Base-by-base conservation (phyloP, 1,140 invertebrate genomes). In the Sminthurinus signatus region DNA sequence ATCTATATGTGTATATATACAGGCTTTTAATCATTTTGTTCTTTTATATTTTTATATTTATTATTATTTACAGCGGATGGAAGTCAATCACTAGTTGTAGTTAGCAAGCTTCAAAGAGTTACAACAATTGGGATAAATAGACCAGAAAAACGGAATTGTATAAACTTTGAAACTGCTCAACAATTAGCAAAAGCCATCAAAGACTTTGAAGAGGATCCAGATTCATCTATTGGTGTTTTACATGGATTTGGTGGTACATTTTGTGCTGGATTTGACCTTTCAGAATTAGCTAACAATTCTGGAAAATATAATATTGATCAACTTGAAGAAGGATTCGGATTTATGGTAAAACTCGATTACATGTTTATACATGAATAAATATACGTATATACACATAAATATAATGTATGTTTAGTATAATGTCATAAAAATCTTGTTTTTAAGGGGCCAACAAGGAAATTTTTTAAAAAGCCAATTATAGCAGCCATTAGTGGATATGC, bases 401-500 rank as follows among this genome's bases (percentile, higher is more conserved):
- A n/a, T n/a, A n/a, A n/a, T n/a, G n/a, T n/a, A n/a, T n/a, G n/a
- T n/a, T n/a, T n/a, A n/a, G n/a, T n/a, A n/a, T 36, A 36, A 36
- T 36, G 8, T 48, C 44, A 48, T 48, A 48, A 48, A 48, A 8
- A 4, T 25, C 29, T 50, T 64, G 23, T 58, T 36, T 43, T 55
- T 1, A 64, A 78, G 79, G 80, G 80, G n/a, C 79, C 80, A n/a
- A 69, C 75, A 1, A 67, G 72, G 25, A 77, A 75, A 68, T 69
- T 76, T 44, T 73, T 76, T n/a, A 73, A 64, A 36, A 84, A 84
- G 70, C 82, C 82, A 21, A 73, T 82, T 4, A 80, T 84, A 60
- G 92, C 88, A 58, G 87, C 88, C 28, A 80, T 96, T 4, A 85
- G 82, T 76, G 93, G 93, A 1, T 94, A 87, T 79, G 88, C 90